phyloP scores from a whole-genome alignment of 2,113 vertebrate genomes.

The Cryptotis parvus region DNA sequence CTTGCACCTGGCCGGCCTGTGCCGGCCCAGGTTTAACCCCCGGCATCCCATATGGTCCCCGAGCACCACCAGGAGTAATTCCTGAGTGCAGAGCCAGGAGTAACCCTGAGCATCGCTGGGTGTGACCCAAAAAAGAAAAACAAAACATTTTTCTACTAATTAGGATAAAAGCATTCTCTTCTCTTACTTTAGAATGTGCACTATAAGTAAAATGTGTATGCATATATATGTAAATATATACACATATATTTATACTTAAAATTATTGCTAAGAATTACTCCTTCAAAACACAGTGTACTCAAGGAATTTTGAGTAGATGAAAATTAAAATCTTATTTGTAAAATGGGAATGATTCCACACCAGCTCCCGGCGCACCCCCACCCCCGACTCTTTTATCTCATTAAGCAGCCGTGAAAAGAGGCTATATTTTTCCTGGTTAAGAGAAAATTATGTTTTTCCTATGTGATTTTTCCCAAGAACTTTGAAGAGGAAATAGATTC shows the following conservation, averaged over 20 bases:
- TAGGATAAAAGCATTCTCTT: background rate
- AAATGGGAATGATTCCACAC: background rate
- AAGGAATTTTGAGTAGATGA: background rate
- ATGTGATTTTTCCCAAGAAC: background rate
- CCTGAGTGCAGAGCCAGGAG: too few relatives aligned
- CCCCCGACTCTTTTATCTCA: background rate
- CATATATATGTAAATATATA: background rate
- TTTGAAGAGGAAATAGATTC: background rate
- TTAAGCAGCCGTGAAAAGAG: background rate
- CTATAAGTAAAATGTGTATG: background rate
- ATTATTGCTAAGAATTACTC: background rate
- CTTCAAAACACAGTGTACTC: background rate
- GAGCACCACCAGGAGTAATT: too few relatives aligned
- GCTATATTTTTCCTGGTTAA: background rate
- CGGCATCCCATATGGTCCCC: too few relatives aligned
- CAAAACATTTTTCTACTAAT: too few relatives aligned
- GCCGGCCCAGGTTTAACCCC: too few relatives aligned
- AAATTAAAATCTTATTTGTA: slow-evolving; percentile 33
- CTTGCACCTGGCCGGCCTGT: too few relatives aligned
- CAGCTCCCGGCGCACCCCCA: background rate
- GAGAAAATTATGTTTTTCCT: slow-evolving; percentile 15
- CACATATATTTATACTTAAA: background rate
- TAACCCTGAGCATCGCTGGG: too few relatives aligned
- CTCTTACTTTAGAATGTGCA: background rate
- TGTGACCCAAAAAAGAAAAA: too few relatives aligned